phyloP scores from a whole-genome alignment of 2,888 invertebrate genomes.

The Mimumesa dahlbomi region DNA sequence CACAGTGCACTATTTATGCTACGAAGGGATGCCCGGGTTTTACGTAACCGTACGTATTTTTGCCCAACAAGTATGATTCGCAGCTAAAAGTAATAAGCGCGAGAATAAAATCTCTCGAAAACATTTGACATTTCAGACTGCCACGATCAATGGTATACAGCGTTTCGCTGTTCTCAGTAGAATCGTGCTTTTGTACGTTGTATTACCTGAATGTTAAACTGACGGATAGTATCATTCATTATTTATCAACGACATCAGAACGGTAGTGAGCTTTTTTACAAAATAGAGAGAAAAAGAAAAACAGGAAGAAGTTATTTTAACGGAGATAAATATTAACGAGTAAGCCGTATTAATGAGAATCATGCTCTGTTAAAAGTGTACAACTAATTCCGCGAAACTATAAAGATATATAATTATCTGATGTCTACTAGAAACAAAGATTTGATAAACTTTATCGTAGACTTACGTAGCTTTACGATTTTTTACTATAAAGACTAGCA shows the following conservation, averaged over 20 bases:
- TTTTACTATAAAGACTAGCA: slow-evolving; percentile 45
- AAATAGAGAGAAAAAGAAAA: slow-evolving; percentile 10
- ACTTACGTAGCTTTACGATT: slow-evolving; percentile 48
- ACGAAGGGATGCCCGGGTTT: background rate
- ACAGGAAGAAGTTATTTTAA: slow-evolving; percentile 26
- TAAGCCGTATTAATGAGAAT: background rate
- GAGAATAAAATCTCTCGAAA: slow-evolving; percentile 5
- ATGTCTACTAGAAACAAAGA: slow-evolving; percentile 28
- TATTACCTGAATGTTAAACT: slow-evolving; percentile 30
- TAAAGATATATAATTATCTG: slow-evolving; percentile 22
- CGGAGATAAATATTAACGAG: slow-evolving; percentile 2
- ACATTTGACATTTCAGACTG: slow-evolving; percentile 28
- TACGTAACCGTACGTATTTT: slow-evolving; percentile 23
- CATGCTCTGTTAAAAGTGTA: background rate
- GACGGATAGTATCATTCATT: slow-evolving; percentile 29
- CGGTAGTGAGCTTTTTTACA: slow-evolving; percentile 53
- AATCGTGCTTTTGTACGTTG: slow-evolving; percentile 39
- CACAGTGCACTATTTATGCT: slow-evolving; percentile 16
- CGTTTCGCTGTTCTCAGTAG: slow-evolving; percentile 17
- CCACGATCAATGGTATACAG: slow-evolving; percentile 20
- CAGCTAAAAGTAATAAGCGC: slow-evolving; percentile 1
- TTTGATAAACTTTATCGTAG: slow-evolving; percentile 54
- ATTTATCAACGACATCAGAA: slow-evolving; percentile 37
- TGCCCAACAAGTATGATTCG: slow-evolving; percentile 4
- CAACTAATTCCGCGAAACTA: slow-evolving; percentile 11